Evolutionary conservation across 2,113 vertebrate genomes (phyloP).

Genomic region (Oriolus oriolus): DNA sequence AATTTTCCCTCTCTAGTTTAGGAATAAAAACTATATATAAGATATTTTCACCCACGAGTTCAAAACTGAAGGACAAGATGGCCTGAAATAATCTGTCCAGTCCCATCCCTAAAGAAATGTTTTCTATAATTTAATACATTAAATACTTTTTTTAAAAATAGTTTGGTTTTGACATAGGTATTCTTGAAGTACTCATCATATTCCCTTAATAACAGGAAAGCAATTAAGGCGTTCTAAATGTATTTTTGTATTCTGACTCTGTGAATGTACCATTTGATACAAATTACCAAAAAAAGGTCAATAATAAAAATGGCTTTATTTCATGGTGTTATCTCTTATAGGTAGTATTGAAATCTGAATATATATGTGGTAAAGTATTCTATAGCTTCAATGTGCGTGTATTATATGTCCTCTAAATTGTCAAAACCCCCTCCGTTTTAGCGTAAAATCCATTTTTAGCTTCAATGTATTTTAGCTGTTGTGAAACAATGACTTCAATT

Average conservation of each 20-base stretch:
- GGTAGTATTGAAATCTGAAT: not conserved
- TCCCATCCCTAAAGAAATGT: not conserved
- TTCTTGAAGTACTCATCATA: not conserved
- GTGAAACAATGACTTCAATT: not conserved
- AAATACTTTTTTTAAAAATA: not conserved
- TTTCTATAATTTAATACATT: not conserved
- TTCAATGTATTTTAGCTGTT: not conserved
- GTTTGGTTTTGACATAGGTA: not conserved
- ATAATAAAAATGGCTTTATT: not conserved
- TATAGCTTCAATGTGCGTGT: not conserved
- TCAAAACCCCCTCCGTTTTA: not conserved
- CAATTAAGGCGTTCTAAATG: not conserved
- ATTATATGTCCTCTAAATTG: not conserved
- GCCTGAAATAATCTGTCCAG: not conserved
- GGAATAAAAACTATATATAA: not conserved
- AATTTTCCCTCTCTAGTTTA: not conserved
- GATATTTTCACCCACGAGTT: not conserved
- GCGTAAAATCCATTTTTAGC: not conserved
- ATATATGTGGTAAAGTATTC: not conserved
- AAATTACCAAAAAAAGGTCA: not conserved
- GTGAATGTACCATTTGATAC: not conserved
- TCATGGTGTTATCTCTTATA: not conserved
- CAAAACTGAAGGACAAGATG: not conserved
- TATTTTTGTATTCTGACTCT: not conserved
- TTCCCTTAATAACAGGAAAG: not conserved